Evolutionary conservation across 2,797 vertebrate genomes (phyloP).

Genomic region (Gymnocypris eckloni): DNA sequence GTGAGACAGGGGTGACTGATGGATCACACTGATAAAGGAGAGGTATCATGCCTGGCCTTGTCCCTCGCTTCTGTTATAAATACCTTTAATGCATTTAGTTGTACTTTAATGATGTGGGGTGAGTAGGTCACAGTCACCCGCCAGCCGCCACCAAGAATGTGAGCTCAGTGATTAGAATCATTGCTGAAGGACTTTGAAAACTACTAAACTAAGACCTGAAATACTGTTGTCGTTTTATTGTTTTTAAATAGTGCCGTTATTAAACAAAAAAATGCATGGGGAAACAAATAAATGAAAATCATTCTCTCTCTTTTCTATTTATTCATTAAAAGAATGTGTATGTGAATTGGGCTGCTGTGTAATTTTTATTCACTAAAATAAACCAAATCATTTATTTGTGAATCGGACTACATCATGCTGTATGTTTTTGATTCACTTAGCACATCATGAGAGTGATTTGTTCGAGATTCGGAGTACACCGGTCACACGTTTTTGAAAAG

Average conservation of each 20-base stretch:
- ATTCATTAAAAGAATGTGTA: no score
- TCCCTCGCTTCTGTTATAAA: background rate
- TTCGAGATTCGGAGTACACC: no score
- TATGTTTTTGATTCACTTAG: no score
- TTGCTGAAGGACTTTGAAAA: background rate
- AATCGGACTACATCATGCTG: no score
- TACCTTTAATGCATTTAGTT: background rate
- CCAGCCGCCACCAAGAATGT: background rate
- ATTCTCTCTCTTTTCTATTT: background rate
- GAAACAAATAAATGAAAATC: background rate
- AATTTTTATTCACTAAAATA: background rate
- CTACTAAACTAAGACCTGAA: no score
- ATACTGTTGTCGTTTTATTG: background rate
- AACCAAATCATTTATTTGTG: background rate
- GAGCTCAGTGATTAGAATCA: background rate
- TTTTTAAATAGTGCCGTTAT: background rate
- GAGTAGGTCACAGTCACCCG: background rate
- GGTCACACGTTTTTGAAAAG: no score
- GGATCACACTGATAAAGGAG: conserved; percentile 12
- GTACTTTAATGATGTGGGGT: conserved; percentile 4
- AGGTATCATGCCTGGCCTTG: background rate
- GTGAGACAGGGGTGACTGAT: background rate
- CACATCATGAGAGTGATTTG: no score
- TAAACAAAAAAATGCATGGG: background rate
- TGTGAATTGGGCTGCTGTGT: no score